These are phyloP conservation scores for Hemichromis elongatus DNA, from an alignment of 2,113 vertebrate species.

Conservation along the genomic window DNA sequence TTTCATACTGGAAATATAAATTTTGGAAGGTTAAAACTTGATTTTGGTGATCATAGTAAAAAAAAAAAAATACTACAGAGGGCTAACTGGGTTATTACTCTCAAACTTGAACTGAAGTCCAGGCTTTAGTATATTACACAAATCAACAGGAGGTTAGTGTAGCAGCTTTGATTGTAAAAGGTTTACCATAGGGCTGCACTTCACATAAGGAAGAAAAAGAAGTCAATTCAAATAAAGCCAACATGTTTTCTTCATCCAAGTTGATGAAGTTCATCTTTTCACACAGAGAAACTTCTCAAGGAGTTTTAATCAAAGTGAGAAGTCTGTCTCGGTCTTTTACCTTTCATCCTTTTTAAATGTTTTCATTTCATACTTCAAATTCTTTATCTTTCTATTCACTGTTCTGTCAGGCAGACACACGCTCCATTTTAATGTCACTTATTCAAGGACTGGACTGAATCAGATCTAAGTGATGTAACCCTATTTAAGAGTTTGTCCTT, in stretches of 20 bases:
- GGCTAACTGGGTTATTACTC: not conserved
- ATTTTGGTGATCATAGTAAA: not conserved
- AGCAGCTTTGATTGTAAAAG: not conserved
- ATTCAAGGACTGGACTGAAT: conserved; percentile 52
- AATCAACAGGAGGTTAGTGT: not conserved
- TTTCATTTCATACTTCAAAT: not conserved
- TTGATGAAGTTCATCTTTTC: not conserved
- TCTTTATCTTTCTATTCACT: not conserved
- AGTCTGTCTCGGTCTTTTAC: not conserved
- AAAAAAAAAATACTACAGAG: not conserved
- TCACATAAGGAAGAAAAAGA: not conserved
- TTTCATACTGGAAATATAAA: not conserved
- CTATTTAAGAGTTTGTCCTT: conserved; percentile 44
- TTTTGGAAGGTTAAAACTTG: not conserved
- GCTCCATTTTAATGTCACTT: not conserved
- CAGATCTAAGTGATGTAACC: conserved; percentile 28
- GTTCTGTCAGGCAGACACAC: not conserved
- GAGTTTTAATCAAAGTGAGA: not conserved
- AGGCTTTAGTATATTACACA: not conserved
- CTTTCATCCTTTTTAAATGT: not conserved
- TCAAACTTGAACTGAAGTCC: not conserved
- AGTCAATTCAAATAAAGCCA: not conserved
- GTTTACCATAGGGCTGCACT: not conserved
- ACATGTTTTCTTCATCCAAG: not conserved
- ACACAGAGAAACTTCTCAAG: not conserved